A percentile compares a stretch with the other conserved stretches of the same genome.
phyloP scores from a whole-genome alignment of 64 coral and sea anemone species.

The Dendrophyllia cribrosa region DNA sequence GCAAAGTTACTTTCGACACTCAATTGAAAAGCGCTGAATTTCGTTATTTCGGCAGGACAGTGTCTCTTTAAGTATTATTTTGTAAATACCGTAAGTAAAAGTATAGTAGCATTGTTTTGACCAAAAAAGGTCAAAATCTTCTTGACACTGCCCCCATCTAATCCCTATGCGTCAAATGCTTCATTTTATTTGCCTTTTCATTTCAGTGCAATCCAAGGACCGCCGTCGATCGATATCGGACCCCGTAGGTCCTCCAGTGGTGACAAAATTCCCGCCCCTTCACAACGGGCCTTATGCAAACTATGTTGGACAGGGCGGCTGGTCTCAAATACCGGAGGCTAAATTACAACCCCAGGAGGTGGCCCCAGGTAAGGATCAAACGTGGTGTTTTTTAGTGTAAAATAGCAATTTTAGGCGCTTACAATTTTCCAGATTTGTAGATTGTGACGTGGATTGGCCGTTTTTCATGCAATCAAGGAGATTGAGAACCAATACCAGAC shows the following conservation, averaged over 20 bases:
- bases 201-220: slow-evolving; percentile 26
- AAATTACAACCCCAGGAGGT: not conserved
- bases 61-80: too few relatives aligned
- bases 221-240: slow-evolving; percentile 23
- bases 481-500: too few relatives aligned
- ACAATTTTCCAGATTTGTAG: too few relatives aligned
- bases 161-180: not conserved
- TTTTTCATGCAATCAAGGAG: too few relatives aligned
- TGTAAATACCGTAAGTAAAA: too few relatives aligned
- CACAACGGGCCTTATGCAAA: slow-evolving; percentile 65
- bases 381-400: not conserved
- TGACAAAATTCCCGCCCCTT: slow-evolving; percentile 62
- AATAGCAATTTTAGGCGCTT: not conserved
- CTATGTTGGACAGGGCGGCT: slow-evolving; percentile 34
- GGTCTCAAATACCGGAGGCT: slow-evolving; percentile 4
- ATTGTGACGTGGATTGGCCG: too few relatives aligned
- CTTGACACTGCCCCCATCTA: not conserved
- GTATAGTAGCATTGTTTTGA: too few relatives aligned
- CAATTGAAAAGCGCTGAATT: too few relatives aligned
- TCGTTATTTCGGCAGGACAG: too few relatives aligned
- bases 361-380: not conserved
- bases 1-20: too few relatives aligned
- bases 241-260: not conserved
- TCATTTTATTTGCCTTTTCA: not conserved
- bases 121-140: too few relatives aligned